These are phyloP conservation scores for Hypotaenidia okinawae DNA, from an alignment of 2,797 vertebrate genomes.

Conservation along the genomic window DNA sequence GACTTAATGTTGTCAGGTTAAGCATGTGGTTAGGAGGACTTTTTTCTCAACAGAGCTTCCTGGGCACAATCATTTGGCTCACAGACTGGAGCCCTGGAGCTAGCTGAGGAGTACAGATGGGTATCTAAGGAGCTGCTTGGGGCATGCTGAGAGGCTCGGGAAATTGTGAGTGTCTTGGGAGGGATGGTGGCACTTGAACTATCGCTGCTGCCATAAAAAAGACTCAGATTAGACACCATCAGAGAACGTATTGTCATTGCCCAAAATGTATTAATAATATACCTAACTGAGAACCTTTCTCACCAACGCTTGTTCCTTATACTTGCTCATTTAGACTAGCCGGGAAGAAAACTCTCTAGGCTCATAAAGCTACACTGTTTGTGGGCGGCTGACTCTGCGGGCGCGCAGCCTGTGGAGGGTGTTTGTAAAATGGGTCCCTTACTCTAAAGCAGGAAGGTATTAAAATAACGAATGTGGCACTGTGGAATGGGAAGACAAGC, in stretches of 20 bases:
- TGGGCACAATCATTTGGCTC: not conserved
- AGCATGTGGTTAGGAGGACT: not conserved
- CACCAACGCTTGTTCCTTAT: not conserved
- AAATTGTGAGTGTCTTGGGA: rapidly evolving
- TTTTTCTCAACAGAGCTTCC: not conserved
- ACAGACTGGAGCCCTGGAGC: too few species aligned
- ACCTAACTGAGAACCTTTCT: not conserved
- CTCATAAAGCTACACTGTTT: not conserved
- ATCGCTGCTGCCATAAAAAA: not conserved
- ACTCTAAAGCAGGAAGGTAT: not conserved
- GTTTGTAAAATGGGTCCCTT: not conserved
- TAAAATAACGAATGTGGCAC: not conserved
- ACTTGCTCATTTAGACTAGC: not conserved
- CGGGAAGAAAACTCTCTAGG: not conserved
- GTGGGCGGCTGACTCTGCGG: not conserved
- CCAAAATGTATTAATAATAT: not conserved
- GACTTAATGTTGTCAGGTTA: not conserved
- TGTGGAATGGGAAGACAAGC: not conserved
- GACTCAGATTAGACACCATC: rapidly evolving
- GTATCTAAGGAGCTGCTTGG: not conserved
- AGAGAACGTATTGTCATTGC: not conserved
- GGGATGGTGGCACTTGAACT: not conserved
- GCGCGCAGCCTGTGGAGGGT: rapidly evolving
- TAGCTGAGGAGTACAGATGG: not conserved
- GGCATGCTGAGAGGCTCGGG: not conserved